A percentile compares a stretch with the other conserved stretches of the same genome.
Evolutionary conservation across 2,888 invertebrate species (phyloP).

Genomic region (Exephanes ischioxanthus): DNA sequence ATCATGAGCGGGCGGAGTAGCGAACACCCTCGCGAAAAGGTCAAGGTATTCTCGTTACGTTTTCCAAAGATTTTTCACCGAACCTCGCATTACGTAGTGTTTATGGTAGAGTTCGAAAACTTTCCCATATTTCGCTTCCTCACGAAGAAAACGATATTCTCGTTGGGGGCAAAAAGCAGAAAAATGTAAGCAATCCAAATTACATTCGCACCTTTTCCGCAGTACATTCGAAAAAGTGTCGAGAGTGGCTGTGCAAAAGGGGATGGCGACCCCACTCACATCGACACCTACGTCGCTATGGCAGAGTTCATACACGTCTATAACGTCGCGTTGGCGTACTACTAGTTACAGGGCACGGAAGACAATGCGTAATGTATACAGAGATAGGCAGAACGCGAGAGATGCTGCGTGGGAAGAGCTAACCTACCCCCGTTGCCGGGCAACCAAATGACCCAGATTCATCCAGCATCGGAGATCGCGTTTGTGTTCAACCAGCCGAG

Average conservation of each 20-base stretch:
- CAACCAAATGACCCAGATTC: conserved; percentile 80
- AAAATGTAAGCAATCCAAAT: neutral
- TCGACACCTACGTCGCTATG: neutral
- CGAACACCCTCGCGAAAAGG: conserved; percentile 1
- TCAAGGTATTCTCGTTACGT: neutral
- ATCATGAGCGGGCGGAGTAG: neutral
- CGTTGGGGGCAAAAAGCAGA: neutral
- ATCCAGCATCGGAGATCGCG: conserved; percentile 46
- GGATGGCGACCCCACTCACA: conserved; percentile 5
- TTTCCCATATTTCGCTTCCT: neutral
- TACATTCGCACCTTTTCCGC: neutral
- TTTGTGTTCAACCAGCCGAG: conserved; percentile 56
- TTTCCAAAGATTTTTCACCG: neutral
- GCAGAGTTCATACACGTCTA: neutral
- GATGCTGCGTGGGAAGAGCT: conserved; percentile 76
- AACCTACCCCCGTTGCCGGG: conserved; percentile 76
- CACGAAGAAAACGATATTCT: neutral
- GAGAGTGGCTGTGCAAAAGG: neutral
- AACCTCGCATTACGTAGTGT: neutral
- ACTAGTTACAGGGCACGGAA: conserved; percentile 8
- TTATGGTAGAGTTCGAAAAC: neutral
- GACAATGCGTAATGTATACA: conserved; percentile 45
- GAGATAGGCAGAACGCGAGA: conserved; percentile 54
- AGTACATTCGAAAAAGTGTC: neutral
- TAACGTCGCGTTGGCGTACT: conserved; percentile 46